Evolutionary conservation across 2,888 invertebrate genomes (phyloP), one percentile per base, ranked within the genome.

Genomic region (Cephonodes hylas): DNA sequence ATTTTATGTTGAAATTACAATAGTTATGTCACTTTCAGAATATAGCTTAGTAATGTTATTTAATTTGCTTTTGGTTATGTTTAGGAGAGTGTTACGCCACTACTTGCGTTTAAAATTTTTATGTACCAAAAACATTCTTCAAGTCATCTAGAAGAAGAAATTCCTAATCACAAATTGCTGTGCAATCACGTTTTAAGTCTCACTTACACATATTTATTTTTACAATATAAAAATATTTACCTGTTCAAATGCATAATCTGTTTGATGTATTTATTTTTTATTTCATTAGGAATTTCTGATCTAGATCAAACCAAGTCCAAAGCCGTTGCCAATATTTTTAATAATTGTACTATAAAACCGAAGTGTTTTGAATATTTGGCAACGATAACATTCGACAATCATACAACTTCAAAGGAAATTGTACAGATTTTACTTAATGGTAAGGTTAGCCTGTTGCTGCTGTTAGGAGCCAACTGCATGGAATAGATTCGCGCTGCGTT

Each of bases 341-440:
- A 10, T 27, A 2, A 53, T 31, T 53, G 53, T 53, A 38, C n/a
- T 38, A 53, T 53, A 53, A 27, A 53, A 53, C 20, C 18, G 53
- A 18, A 27, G 31, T 8, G 15, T 48, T 27, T 8, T 53, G 2
- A 27, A 53, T 31, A 53, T 53, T 18, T 18, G 27, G 31, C 53
- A 53, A 53, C 31, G 8, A 3, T 13, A 22, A 38, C 38, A 38
- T 48, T 53, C 25, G 48, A 42, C 42, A 42, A 38, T 53, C 8
- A 38, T 8, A 60, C 60, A 60, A 60, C 60, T 60, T 60, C 60
- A 53, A 60, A 20, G 13, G 27, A 42, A 25, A 13, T 48, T 76
- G 76, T 74, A 74, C 74, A 76, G 74, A 73, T 66, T 62, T 63
- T 56, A 44, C 31, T 62, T 56, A 63, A 60, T 56, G 62, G 63